These are phyloP conservation scores for Actinia equina DNA, from an alignment of 64 coral and sea anemone species.

Conservation along the genomic window DNA sequence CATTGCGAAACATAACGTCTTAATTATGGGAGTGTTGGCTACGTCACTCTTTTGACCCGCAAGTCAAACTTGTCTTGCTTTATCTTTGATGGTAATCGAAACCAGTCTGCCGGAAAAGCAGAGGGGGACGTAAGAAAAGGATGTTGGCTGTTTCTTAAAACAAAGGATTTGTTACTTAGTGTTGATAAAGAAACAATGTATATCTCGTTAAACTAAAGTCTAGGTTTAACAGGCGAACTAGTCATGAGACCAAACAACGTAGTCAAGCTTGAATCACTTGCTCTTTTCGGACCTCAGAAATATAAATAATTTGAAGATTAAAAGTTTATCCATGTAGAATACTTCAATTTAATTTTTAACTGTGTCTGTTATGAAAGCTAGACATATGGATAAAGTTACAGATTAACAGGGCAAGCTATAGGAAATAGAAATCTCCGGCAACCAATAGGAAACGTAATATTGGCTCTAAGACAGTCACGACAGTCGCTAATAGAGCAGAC, in stretches of 20 bases:
- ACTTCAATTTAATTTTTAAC: background rate
- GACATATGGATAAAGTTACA: background rate
- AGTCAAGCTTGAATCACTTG: background rate
- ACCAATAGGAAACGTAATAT: background rate
- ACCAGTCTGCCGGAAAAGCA: background rate
- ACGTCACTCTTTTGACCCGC: background rate
- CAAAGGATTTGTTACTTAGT: background rate
- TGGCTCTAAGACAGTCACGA: background rate
- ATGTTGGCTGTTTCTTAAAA: background rate
- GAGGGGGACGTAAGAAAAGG: background rate
- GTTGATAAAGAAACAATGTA: background rate
- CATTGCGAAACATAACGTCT: background rate
- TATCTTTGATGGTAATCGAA: background rate
- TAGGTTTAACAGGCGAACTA: background rate
- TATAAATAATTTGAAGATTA: no score
- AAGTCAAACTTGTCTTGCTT: background rate
- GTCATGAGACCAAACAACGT: background rate
- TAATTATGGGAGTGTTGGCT: conserved; percentile 1
- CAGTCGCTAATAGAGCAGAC: background rate
- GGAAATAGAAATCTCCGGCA: background rate
- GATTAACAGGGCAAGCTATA: background rate
- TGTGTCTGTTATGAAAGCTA: background rate
- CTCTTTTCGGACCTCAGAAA: background rate
- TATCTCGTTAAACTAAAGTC: background rate
- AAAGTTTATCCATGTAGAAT: background rate